Conservation (phyloP, 2,113 vertebrate species). For the Addax nasomaculatus region DNA sequence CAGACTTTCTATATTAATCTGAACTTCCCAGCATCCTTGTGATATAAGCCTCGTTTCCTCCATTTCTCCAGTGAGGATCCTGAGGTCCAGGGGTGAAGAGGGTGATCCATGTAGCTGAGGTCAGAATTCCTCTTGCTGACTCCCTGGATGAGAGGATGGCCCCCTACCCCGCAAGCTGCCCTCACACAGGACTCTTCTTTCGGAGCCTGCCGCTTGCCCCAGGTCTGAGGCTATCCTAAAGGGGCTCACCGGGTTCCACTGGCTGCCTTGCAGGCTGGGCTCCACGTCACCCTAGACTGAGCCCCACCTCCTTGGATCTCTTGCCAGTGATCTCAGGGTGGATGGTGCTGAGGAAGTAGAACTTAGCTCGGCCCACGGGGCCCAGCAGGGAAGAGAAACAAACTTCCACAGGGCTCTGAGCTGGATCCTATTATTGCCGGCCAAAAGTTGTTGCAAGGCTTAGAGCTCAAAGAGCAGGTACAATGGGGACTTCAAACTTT, state of each 20-base stretch:
- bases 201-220: background rate
- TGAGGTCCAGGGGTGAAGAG: background rate
- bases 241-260: background rate
- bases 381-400: background rate
- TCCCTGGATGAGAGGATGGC: background rate
- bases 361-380: background rate
- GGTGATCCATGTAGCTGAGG: background rate
- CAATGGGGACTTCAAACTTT: too few species aligned
- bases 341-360: background rate
- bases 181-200: background rate
- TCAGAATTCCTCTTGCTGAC: background rate
- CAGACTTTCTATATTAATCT: background rate
- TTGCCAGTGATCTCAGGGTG: background rate
- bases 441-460: background rate
- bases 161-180: background rate
- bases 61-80: background rate
- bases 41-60: background rate
- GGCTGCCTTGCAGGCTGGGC: background rate
- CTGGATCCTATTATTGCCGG: too few species aligned
- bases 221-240: background rate
- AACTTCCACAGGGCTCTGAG: background rate
- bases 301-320: background rate
- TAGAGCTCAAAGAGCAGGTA: background rate
- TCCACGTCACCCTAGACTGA: background rate
- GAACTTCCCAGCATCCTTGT: background rate